Evolutionary conservation across 2,888 invertebrate species (phyloP), one percentile per base, ranked within the genome.

Genomic region (Tetrapedia diversipes): DNA sequence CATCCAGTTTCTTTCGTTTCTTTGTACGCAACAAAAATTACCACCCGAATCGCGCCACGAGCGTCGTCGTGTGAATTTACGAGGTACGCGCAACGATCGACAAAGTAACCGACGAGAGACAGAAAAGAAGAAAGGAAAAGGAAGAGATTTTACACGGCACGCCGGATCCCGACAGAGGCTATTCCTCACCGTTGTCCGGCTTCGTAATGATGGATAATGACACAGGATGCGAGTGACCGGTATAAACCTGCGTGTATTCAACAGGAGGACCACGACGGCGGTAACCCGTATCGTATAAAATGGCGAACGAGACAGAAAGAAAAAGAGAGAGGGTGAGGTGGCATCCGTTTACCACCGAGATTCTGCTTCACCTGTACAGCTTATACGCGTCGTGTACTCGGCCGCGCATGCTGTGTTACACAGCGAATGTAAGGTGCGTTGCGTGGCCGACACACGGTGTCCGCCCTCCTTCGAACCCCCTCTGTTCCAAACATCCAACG

Each of bases 121-220:
- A 61, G 16, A 43, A 41, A 14, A 14, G 14, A 37, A 24, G 45
- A 69, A 53, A 64, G 54, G 24, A 71, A 45, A 45, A 66, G 63
- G 60, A 70, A 59, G 71, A 56, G 69, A 79, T 77, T 76, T 82
- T 72, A 74, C 76, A 65, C 67, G 71, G 63, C 60, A 74, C 70
- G 65, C 45, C 22, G 64, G 29, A 76, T 43, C 49, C 51, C 56
- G 69, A 51, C 64, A 63, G 57, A 49, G 68, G 73, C 77, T 77
- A 77, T 81, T 83, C 81, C 77, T 80, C 81, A 74, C 68, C 77
- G 83, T 77, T 77, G 83, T 83, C 81, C 83, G 34, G 72, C 56
- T 56, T 45, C 72, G 77, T 83, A 83, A 83, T 83, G 83, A 83
- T 80, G 77, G 83, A 83, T 83, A 83, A 83, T 83, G 83, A 84